Base-by-base conservation (phyloP, 2,113 vertebrate genomes). In the Gavia stellata region DNA sequence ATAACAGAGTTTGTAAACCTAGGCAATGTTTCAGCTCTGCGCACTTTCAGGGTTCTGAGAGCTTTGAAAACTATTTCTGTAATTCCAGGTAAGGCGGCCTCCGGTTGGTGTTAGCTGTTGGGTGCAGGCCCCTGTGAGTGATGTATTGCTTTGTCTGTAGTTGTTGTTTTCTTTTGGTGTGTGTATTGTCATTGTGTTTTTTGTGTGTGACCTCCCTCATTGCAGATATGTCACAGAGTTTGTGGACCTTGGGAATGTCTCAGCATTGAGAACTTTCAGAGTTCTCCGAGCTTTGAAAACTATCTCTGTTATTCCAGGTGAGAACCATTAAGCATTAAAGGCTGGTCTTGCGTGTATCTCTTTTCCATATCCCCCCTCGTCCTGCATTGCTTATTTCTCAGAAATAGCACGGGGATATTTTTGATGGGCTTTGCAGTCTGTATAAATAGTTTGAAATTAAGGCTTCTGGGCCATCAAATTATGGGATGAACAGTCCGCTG, bases 231-330 rank as follows among this genome's bases (percentile, higher is more conserved):
- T 99, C 98, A 99, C 99, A 99, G 99, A 99, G 98, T 99, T 99
- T 99, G 99, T 99, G 99, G 99, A 99, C 98, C 99, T 99, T 98
- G 99, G 99, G 98, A 99, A 99, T 99, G 99, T 99, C 98, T 99
- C 99, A 98, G 99, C 99, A 98, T 99, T 99, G 99, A 99, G 99
- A 99, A 99, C 99, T 98, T 99, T 99, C 99, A 99, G 99, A 99
- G 99, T 99, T 99, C 99, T 99, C 98, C 99, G 99, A 99, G 99
- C 99, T 98, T 99, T 99, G 99, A 99, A 99, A 99, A 99, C 99
- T 98, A 99, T 99, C 99, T 99, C 99, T 99, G 99, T 99, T 97
- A 99, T 99, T 99, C 99, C 99, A 99, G 99, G 99, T 99, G 99
- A 99, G 99, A 99, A 98, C 96, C 97, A n/a, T 96, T 98, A 98